These are phyloP conservation scores for Calephelis virginiensis DNA, from an alignment of 1,140 invertebrate genomes.

Conservation along the genomic window DNA sequence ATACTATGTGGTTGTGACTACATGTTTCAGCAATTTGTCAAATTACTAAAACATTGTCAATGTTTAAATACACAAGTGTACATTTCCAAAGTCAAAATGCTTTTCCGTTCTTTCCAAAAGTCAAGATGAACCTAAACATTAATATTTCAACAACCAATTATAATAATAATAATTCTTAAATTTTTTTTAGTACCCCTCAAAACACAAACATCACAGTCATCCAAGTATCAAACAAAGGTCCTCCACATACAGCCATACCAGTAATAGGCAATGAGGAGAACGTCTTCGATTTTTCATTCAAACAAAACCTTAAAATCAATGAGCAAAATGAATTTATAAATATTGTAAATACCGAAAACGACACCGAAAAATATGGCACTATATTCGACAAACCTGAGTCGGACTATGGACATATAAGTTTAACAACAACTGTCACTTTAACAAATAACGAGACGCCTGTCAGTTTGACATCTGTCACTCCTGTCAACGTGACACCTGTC, in stretches of 20 bases:
- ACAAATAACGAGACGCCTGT: constrained; percentile 24
- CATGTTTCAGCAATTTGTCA: too few relatives aligned
- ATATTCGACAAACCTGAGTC: constrained; percentile 21
- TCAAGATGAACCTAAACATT: too few relatives aligned
- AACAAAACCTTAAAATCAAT: constrained; percentile 43
- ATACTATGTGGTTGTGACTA: too few relatives aligned
- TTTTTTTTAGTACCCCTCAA: constrained; percentile 49
- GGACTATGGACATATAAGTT: constrained; percentile 62
- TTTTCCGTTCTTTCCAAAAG: too few relatives aligned
- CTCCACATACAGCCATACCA: constrained; percentile 64
- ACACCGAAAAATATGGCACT: constrained; percentile 14
- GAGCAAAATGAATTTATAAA: constrained; percentile 46
- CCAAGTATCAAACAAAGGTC: constrained; percentile 60
- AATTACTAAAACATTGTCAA: too few relatives aligned
- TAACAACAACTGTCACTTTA: constrained; percentile 59
- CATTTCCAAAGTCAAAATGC: too few relatives aligned
- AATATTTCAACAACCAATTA: too few relatives aligned
- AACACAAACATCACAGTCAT: constrained; percentile 64
- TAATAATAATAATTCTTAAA: background rate
- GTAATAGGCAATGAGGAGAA: constrained; percentile 52
- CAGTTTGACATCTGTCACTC: constrained; percentile 11
- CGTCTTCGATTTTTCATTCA: constrained; percentile 59
- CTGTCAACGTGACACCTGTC: constrained; percentile 23
- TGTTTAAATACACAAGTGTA: too few relatives aligned
- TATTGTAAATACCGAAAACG: constrained; percentile 63